phyloP scores from a whole-genome alignment of 2,797 vertebrate genomes.

The Enteromius afrohamiltoni region DNA sequence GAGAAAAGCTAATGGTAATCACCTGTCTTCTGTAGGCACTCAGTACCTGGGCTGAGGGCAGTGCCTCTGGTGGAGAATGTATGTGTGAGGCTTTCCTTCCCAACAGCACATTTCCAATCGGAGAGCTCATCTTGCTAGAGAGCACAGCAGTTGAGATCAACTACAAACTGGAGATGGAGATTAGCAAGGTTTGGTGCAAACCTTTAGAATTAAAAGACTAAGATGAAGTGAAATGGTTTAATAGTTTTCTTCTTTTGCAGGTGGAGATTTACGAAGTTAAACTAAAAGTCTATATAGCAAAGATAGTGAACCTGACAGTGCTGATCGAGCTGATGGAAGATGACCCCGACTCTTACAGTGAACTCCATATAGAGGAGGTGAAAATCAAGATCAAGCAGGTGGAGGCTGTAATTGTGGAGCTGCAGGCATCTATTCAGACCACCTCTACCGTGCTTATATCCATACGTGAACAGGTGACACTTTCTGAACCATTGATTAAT shows the following conservation, averaged over 20 bases:
- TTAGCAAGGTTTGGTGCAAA: constrained; percentile 68
- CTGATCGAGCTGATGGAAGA: constrained; percentile 75
- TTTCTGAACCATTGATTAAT: neutral
- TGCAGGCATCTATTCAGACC: constrained; percentile 67
- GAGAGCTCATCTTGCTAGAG: constrained; percentile 67
- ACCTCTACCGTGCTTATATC: constrained; percentile 64
- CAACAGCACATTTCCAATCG: constrained; percentile 67
- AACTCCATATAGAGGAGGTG: constrained; percentile 78
- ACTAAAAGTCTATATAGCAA: constrained; percentile 74
- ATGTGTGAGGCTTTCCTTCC: constrained; percentile 73
- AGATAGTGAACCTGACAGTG: constrained; percentile 74
- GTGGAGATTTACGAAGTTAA: constrained; percentile 72
- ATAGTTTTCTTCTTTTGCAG: constrained; percentile 54
- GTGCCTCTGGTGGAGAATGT: constrained; percentile 63
- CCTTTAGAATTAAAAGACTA: neutral
- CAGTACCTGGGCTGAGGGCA: constrained; percentile 59
- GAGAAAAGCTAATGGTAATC: neutral
- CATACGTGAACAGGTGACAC: constrained; percentile 79
- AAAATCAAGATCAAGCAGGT: constrained; percentile 80
- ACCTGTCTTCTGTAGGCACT: constrained; percentile 45
- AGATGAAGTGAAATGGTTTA: neutral
- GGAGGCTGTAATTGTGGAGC: constrained; percentile 73
- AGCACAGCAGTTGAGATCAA: constrained; percentile 64
- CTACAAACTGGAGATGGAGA: constrained; percentile 69
- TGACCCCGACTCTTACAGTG: constrained; percentile 68